Conservation (phyloP, 2,797 vertebrate species). For the Oryzias sinensis region DNA sequence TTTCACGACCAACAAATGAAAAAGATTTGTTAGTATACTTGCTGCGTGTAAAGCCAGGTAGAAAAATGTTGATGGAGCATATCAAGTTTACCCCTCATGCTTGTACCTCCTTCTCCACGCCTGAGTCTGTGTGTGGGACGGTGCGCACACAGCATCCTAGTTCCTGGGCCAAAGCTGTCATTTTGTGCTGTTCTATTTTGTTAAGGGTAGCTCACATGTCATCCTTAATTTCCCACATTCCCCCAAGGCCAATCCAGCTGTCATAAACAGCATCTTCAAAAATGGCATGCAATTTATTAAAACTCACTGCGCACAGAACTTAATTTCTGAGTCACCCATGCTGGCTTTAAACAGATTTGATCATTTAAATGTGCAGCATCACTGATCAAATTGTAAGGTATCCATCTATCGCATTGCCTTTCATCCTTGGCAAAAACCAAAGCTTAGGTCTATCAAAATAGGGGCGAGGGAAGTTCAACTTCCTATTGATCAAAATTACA, state of each 20-base stretch:
- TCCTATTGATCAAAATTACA: constrained; percentile 9
- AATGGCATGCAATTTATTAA: constrained; percentile 70
- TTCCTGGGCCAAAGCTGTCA: constrained; percentile 62
- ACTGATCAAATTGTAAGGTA: too few relatives aligned
- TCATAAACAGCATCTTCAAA: constrained; percentile 65
- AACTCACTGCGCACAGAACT: constrained; percentile 36
- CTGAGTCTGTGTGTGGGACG: constrained; percentile 5
- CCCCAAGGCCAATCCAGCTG: constrained; percentile 47
- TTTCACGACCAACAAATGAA: not conserved
- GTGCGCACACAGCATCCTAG: constrained; percentile 15
- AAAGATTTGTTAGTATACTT: not conserved
- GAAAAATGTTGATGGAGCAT: constrained; percentile 28
- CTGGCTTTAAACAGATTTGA: too few relatives aligned
- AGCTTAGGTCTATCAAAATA: constrained; percentile 25
- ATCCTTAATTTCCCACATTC: constrained; percentile 56
- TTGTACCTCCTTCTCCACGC: constrained; percentile 36
- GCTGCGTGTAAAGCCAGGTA: not conserved
- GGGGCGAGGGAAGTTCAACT: constrained; percentile 19
- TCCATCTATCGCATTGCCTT: not conserved
- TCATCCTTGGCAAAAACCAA: constrained; percentile 9
- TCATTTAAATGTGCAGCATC: too few relatives aligned
- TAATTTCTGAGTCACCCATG: constrained; percentile 18
- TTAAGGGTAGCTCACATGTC: constrained; percentile 60
- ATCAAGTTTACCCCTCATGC: constrained; percentile 56
- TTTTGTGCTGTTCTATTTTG: constrained; percentile 71